A percentile compares a stretch with the other conserved stretches of the same genome.
Conservation (phyloP, 2,113 vertebrate species). For the Campylomormyrus numenius region DNA sequence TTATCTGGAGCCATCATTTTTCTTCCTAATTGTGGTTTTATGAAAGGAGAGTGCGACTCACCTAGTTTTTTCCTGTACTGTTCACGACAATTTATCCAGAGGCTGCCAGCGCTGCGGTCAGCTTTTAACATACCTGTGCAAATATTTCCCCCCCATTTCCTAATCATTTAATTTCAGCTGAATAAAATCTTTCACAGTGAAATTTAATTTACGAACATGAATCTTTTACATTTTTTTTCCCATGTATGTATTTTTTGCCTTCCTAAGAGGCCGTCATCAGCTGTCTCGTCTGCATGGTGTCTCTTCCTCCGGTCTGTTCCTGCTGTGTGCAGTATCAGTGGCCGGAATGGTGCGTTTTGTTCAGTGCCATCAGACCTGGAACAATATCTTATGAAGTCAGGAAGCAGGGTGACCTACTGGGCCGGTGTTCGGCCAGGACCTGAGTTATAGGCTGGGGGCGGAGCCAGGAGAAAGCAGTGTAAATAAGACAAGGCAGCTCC, state of each 20-base stretch:
- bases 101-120: background rate
- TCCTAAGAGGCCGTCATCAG: background rate
- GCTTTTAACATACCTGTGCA: conserved; percentile 12
- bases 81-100: conserved; percentile 17
- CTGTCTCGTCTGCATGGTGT: background rate
- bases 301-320: background rate
- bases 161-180: conserved; percentile 5
- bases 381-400: background rate
- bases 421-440: background rate
- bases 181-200: background rate
- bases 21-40: conserved; percentile 23
- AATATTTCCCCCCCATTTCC: conserved; percentile 8
- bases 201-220: background rate
- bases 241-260: background rate
- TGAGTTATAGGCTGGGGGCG: background rate
- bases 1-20: conserved; percentile 9
- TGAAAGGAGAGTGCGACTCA: conserved; percentile 1
- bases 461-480: background rate
- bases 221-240: background rate
- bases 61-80: conserved; percentile 9
- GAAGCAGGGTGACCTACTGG: background rate
- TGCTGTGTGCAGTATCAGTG: background rate
- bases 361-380: background rate
- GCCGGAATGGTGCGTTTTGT: background rate
- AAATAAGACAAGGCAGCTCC: background rate